Evolutionary conservation across 2,113 vertebrate genomes (phyloP).

Genomic region (Plecotus auritus): DNA sequence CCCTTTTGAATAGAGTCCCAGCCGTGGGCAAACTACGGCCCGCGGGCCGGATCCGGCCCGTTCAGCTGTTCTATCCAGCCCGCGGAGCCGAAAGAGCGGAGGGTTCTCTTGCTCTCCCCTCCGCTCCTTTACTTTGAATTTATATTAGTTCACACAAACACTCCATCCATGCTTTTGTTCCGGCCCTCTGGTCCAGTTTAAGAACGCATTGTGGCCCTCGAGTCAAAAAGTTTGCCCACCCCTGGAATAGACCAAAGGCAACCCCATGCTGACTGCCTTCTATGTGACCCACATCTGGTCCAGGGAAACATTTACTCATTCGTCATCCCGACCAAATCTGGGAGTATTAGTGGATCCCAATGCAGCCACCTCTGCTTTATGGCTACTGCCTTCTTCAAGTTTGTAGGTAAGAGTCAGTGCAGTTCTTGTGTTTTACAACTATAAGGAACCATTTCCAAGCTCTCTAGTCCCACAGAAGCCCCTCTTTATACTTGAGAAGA

Average conservation of each 20-base stretch:
- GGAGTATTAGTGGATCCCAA: background rate
- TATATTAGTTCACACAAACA: no score
- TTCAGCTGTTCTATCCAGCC: no score
- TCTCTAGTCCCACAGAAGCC: background rate
- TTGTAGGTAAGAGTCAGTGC: background rate
- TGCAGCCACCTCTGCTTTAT: background rate
- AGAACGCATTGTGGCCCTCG: no score
- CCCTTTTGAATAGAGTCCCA: background rate
- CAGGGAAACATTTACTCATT: background rate
- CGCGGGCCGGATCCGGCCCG: no score
- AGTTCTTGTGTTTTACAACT: background rate
- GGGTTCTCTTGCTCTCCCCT: no score
- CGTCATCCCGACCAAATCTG: background rate
- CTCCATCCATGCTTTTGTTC: no score
- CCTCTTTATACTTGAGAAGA: background rate
- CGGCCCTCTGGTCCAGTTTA: no score
- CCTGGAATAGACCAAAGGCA: background rate
- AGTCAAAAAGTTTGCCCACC: no score
- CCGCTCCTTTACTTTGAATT: no score
- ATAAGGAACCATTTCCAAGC: background rate
- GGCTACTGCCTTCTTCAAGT: background rate
- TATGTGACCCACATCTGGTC: background rate
- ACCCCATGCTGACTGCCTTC: background rate
- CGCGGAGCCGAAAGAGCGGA: no score
- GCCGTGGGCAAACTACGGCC: no score